Base-by-base conservation (phyloP, 2,888 invertebrate genomes). In the Agrochola litura region DNA sequence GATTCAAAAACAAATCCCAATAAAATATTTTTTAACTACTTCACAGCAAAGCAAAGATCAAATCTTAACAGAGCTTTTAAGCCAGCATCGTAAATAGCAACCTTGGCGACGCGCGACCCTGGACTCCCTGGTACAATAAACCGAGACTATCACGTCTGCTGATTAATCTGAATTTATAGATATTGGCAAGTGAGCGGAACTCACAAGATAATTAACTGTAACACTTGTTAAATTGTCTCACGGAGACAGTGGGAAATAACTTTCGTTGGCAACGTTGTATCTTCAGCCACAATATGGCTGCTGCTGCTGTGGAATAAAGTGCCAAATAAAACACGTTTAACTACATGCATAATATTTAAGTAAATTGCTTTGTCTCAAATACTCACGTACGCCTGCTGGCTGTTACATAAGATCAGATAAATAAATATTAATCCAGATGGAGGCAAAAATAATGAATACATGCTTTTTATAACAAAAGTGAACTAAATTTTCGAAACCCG, bases 91-190 rank as follows among this genome's bases (percentile, higher is more conserved):
- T 86, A 87, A 84, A 89, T 79, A 72, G 83, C 84, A 86, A 90
- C 93, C 93, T 94, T 93, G 92, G 80, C 85, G 88, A 86, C 89
- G 84, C 81, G 84, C 88, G 89, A 77, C 86, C 84, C 80, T 46
- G 46, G 46, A 14, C 46, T 46, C 37, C 37, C 37, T 86, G 88
- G 86, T 88, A 87, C 58, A 84, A 88, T 71, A 84, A 87, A 88
- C 82, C 86, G 89, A 89, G 88, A 91, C 90, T 89, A 92, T 89
- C 90, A 87, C 86, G 86, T 81, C 90, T 90, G 88, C 91, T 91
- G 92, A 93, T 94, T 94, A 94, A 94, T 93, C 92, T 79, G 89
- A 91, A 94, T 95, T 94, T 94, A 95, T 94, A 92, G 92, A 90
- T 91, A 95, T 95, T 95, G 94, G 94, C 94, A 94, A 91, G 91